These are phyloP conservation scores for Idaea aversata DNA, from an alignment of 2,888 invertebrate species.

Conservation along the genomic window DNA sequence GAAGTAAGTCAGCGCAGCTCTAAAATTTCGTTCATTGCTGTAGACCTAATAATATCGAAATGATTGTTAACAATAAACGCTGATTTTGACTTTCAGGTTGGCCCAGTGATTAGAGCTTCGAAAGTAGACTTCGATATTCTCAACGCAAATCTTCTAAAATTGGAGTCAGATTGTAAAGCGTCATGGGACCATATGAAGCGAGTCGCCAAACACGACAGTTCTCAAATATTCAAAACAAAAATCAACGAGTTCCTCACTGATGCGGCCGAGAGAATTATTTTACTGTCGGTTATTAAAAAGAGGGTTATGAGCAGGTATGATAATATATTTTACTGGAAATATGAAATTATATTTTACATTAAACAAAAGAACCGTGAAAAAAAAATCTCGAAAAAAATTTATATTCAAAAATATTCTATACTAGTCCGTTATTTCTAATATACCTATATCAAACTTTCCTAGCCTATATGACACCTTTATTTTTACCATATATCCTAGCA, in stretches of 20 bases:
- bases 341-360: not conserved
- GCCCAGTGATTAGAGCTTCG: conserved; percentile 93
- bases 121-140: conserved; percentile 98
- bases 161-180: conserved; percentile 97
- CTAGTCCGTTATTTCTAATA: not conserved
- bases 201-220: conserved; percentile 96
- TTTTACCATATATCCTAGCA: not conserved
- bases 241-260: conserved; percentile 98
- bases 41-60: not conserved
- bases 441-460: not conserved
- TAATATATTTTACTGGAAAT: not conserved
- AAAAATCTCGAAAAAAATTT: no score
- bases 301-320: conserved; percentile 92
- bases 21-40: not conserved
- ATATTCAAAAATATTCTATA: not conserved
- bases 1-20: conserved; percentile 83
- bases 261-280: conserved; percentile 97
- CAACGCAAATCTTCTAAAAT: conserved; percentile 88
- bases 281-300: conserved; percentile 94
- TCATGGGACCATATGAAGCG: conserved; percentile 98
- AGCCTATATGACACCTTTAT: not conserved
- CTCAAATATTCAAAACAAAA: conserved; percentile 92
- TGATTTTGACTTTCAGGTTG: conserved; percentile 80
- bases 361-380: no score
- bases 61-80: not conserved